Conservation (phyloP, 2,113 vertebrate species). For the Notechis scutatus region DNA sequence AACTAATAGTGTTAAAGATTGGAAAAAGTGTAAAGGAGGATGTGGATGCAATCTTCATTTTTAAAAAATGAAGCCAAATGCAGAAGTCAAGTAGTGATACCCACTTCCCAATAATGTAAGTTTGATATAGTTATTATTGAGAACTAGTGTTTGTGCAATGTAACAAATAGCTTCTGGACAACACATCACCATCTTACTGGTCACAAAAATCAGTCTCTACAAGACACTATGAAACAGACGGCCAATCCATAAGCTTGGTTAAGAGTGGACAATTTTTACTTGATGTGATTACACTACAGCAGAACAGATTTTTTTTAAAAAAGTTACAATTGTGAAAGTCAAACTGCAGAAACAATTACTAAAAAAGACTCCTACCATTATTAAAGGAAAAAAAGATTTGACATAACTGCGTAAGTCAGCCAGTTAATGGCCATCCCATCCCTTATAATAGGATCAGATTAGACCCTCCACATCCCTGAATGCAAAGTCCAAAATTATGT, state of each 20-base stretch:
- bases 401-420: slow-evolving; percentile 6
- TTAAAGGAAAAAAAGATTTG: slow-evolving; percentile 2
- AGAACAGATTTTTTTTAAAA: slow-evolving; percentile 12
- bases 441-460: neutral
- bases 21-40: neutral
- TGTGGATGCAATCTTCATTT: neutral
- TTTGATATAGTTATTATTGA: neutral
- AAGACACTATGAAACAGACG: slow-evolving; percentile 11
- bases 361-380: slow-evolving; percentile 1
- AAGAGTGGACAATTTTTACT: slow-evolving; percentile 30
- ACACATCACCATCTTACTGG: neutral
- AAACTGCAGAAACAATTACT: slow-evolving; percentile 31
- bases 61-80: neutral
- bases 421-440: neutral
- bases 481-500: neutral
- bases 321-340: slow-evolving; percentile 16
- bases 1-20: neutral
- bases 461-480: neutral
- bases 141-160: neutral
- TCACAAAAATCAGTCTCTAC: neutral
- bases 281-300: slow-evolving; percentile 27
- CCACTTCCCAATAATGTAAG: neutral
- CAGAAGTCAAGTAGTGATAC: neutral
- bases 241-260: slow-evolving; percentile 15
- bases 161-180: neutral